These are phyloP conservation scores for Nephila pilipes DNA, from an alignment of 1,140 invertebrate species.

Conservation along the genomic window DNA sequence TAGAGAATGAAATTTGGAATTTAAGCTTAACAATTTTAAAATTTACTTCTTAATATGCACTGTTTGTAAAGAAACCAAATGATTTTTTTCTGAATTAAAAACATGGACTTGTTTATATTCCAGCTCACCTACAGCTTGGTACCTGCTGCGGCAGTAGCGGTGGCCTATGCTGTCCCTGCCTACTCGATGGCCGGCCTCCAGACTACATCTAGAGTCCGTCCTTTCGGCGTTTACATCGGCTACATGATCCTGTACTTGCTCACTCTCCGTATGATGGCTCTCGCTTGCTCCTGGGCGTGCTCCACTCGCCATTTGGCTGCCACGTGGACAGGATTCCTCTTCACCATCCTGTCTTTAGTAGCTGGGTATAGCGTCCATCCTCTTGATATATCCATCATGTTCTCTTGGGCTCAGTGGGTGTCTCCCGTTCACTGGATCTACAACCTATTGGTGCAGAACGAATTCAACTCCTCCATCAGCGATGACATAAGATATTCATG, in stretches of 20 bases:
- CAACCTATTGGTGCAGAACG: constrained; percentile 83
- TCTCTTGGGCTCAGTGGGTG: constrained; percentile 86
- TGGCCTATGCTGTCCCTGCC: constrained; percentile 91
- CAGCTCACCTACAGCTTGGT: constrained; percentile 85
- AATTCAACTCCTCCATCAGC: constrained; percentile 77
- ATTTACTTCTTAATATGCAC: too few relatives aligned
- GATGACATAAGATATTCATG: constrained; percentile 72
- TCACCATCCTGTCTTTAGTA: constrained; percentile 85
- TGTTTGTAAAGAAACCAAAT: too few relatives aligned
- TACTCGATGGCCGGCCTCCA: constrained; percentile 93
- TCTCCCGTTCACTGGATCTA: constrained; percentile 90
- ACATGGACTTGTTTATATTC: constrained; percentile 70
- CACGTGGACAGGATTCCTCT: constrained; percentile 85
- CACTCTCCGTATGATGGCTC: constrained; percentile 87
- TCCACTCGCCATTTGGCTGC: constrained; percentile 83
- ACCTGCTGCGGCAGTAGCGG: constrained; percentile 86
- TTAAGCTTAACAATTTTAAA: too few relatives aligned
- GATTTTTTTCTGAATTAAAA: too few relatives aligned
- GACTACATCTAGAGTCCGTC: constrained; percentile 84
- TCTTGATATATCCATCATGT: constrained; percentile 86
- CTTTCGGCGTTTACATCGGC: constrained; percentile 89
- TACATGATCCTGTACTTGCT: constrained; percentile 90
- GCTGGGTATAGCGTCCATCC: constrained; percentile 88
- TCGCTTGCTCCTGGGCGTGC: constrained; percentile 85
- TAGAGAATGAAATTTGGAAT: too few relatives aligned